Evolutionary conservation across 64 coral and sea anemone species (phyloP), one percentile per base, ranked within the genome.

Genomic region (Trachythela sp.): DNA sequence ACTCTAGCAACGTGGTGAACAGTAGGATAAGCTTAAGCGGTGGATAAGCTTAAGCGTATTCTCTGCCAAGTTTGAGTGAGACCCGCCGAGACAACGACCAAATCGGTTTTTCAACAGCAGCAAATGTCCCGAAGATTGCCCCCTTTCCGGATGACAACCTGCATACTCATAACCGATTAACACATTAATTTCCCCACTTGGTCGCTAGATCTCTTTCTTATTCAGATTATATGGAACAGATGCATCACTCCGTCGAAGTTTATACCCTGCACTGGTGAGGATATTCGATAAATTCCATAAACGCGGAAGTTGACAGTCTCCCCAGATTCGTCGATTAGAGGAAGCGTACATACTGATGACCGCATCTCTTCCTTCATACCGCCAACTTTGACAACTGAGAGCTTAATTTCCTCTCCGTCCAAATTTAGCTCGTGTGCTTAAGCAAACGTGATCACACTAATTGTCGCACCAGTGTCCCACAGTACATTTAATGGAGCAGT

Each of bases 101-200:
- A n/a, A n/a, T 70, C 52, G n/a, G 8, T 90, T 90, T 68, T 85
- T 8, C 0, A 70, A 52, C 22, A 90, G 22, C 40, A 90, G 58
- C 67, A 90, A 24, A 27, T 90, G 83, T 1, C 68, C 42, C 40
- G 13, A 27, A 56, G 77, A 85, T 71, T 85, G 83, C 45, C 30
- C 15, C n/a, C 14, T 17, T 48, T 67, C 77, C 33, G 89, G 89
- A 70, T 90, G 83, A n/a, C 40, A 90, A 39, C 36, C 83, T 33
- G 89, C 54, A 33, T 90, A 90, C 33, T 90, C 83, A 37, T 15
- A 90, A 24, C 89, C 83, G 35, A 91, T 91, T 32, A 52, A 54
- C 26, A 86, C 50, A n/a, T 86, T 13, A 72, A 72, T 72, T 4
- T 72, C 9, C 26, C 68, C 68, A 1, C 68, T 35, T 72, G 68